Conservation (phyloP, 2,113 vertebrate genomes). For the Eonycteris spelaea region DNA sequence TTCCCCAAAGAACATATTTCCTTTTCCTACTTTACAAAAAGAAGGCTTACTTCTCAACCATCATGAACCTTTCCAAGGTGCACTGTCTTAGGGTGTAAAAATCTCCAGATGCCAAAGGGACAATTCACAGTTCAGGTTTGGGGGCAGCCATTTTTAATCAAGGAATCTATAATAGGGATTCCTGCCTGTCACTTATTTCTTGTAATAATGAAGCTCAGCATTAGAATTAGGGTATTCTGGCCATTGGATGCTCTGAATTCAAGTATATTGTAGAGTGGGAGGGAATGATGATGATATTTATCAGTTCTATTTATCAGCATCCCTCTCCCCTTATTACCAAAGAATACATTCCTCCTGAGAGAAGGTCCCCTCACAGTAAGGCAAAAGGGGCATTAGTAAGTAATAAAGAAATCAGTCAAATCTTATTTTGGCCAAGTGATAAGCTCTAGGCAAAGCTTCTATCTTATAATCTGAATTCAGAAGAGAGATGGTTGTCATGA, state of each 20-base stretch:
- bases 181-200: neutral
- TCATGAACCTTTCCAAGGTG: neutral
- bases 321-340: neutral
- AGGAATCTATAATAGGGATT: neutral
- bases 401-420: neutral
- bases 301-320: neutral
- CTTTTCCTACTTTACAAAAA: neutral
- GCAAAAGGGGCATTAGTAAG: neutral
- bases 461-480: slow-evolving; percentile 8
- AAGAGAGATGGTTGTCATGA: neutral
- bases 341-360: neutral
- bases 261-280: neutral
- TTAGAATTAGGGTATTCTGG: neutral
- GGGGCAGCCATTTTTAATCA: neutral
- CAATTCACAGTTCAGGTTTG: neutral
- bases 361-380: neutral
- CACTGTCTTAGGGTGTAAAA: neutral
- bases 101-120: neutral
- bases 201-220: neutral
- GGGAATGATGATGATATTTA: neutral
- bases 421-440: slow-evolving; percentile 4
- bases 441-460: slow-evolving; percentile 11
- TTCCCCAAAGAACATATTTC: neutral
- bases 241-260: neutral
- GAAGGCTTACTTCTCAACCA: neutral